Base-by-base conservation (phyloP, 2,797 vertebrate genomes). In the Pseudochirops corinnae region DNA sequence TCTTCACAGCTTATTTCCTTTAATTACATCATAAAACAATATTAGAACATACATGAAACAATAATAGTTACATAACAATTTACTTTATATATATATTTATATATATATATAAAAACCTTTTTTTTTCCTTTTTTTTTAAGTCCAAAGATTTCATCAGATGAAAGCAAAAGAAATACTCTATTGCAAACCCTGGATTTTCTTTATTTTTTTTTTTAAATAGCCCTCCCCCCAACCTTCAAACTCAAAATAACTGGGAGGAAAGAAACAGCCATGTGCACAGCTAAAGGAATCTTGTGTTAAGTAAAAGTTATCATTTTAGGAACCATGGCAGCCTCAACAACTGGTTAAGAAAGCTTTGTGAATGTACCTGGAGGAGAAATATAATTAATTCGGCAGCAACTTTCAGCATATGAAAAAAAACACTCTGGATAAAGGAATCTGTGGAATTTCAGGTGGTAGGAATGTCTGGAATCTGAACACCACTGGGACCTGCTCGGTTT, bases 21-120 rank as follows among this genome's bases (percentile, higher is more conserved):
- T 98, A 98, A 98, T 98, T 98, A 98, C 96, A 98, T 97, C 97
- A 98, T 98, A 98, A 98, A 97, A 97, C 97, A 98, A 98, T 98
- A 98, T 98, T 97, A 98, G 98, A 97, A 98, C 98, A 95, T 98
- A 98, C 98, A 98, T 93, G 96, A 98, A 98, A 98, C 97, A 98
- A 97, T 97, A 97, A 98, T 97, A 98, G 97, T 97, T 98, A 98
- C 97, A 97, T 98, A 98, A 98, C 97, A 97, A 97, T 97, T 98
- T 97, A 97, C 97, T 97, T 97, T 96, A 97, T 98, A 97, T 98
- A 97, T 98, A 91, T 57, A 97, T 98, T 96, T 98, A 96, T 97
- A 97, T 98, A 92, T 57, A 97, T 97, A 97, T 96, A 97, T 97
- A 97, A 98, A 97, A 97, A 95, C 93, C 91, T n/a, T 58, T 94